Evolutionary conservation across 1,140 invertebrate genomes (phyloP).

Genomic region (Drosophila nannoptera): DNA sequence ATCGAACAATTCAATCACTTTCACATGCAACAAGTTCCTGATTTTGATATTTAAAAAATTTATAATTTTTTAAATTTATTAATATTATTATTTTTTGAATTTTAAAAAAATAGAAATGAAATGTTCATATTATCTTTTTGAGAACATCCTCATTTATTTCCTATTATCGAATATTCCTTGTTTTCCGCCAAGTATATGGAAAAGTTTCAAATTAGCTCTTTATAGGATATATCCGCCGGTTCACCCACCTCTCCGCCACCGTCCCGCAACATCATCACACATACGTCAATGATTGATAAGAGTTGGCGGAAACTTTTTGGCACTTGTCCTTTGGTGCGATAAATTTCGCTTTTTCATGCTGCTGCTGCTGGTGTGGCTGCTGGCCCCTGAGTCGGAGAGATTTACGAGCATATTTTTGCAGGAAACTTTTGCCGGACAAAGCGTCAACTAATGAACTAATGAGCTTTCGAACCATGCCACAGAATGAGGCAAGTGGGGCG

Average conservation of each 20-base stretch:
- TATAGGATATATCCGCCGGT: neutral
- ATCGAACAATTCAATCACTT: no score
- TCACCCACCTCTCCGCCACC: neutral
- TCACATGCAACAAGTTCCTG: no score
- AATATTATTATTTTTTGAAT: no score
- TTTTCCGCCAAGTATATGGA: neutral
- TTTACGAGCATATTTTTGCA: constrained; percentile 76
- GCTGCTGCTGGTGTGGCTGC: constrained; percentile 17
- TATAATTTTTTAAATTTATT: no score
- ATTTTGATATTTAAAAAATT: no score
- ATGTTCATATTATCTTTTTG: no score
- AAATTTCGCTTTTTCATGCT: constrained; percentile 66
- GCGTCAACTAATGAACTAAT: constrained; percentile 62
- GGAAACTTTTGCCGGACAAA: constrained; percentile 61
- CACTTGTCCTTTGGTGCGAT: constrained; percentile 69
- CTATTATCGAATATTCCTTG: neutral
- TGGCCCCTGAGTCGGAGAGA: constrained; percentile 44
- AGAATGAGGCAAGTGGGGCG: constrained; percentile 15
- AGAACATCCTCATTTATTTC: no score
- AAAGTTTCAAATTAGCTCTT: no score
- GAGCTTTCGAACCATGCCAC: constrained; percentile 54
- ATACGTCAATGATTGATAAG: constrained; percentile 70
- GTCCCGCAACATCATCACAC: constrained; percentile 4
- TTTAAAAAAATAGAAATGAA: no score
- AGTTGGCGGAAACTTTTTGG: constrained; percentile 62